Percentiles rank a stretch among this genome's conserved stretches.
These are phyloP conservation scores for Sphecodes monilicornis DNA, from an alignment of 2,888 invertebrate genomes.

Conservation along the genomic window DNA sequence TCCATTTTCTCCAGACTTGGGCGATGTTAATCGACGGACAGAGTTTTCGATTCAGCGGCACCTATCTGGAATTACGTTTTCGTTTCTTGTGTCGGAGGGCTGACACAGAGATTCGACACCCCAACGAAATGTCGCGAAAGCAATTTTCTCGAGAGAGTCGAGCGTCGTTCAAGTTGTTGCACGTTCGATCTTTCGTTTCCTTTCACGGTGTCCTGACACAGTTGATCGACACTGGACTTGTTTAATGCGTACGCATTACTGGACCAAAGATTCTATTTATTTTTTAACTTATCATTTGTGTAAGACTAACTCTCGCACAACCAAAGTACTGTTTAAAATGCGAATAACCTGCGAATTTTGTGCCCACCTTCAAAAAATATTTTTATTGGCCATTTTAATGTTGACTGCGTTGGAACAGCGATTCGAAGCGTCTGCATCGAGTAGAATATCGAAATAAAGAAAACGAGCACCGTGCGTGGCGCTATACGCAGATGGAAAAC, in stretches of 20 bases:
- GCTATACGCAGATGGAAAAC: too few relatives aligned
- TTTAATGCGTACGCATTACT: too few relatives aligned
- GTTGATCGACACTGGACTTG: conserved; percentile 64
- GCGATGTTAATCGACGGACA: conserved; percentile 71
- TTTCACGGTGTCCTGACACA: conserved; percentile 37
- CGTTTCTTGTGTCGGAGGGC: conserved; percentile 71
- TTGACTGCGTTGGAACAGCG: too few relatives aligned
- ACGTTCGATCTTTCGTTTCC: conserved; percentile 58
- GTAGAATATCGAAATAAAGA: too few relatives aligned
- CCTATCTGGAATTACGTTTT: conserved; percentile 81
- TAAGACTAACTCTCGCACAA: not conserved
- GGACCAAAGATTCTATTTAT: too few relatives aligned
- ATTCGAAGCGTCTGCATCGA: too few relatives aligned
- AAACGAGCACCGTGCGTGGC: too few relatives aligned
- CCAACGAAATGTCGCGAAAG: conserved; percentile 71
- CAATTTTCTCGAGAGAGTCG: conserved; percentile 70
- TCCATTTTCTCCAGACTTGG: not conserved
- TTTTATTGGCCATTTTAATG: too few relatives aligned
- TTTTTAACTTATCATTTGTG: not conserved
- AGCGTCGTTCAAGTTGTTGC: conserved; percentile 54
- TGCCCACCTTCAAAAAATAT: too few relatives aligned
- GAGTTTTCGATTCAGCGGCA: conserved; percentile 79
- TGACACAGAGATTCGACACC: conserved; percentile 51
- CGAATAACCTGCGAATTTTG: too few relatives aligned
- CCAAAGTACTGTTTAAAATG: too few relatives aligned